Evolutionary conservation across 1,140 invertebrate species (phyloP).

Genomic region (Helicoverpa armigera): DNA sequence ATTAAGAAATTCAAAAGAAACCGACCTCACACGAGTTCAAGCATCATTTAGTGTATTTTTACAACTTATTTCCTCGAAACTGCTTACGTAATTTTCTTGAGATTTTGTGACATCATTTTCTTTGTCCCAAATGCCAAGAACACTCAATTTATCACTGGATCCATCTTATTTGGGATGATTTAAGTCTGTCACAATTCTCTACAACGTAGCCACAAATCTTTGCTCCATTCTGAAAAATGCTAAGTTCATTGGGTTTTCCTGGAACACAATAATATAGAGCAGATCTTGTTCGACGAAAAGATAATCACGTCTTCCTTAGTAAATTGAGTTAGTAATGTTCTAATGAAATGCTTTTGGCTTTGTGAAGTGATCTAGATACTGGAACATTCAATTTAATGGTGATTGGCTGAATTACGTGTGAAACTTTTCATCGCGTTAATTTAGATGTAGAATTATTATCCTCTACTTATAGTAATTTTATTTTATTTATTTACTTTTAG

Average conservation of each 20-base stretch:
- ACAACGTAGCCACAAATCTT: constrained; percentile 25
- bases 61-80: constrained; percentile 36
- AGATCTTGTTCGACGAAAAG: constrained; percentile 27
- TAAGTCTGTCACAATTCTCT: constrained; percentile 31
- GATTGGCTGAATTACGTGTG: no score
- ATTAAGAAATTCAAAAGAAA: neutral
- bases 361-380: neutral
- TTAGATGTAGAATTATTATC: no score
- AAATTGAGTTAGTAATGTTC: constrained; percentile 39
- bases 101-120: constrained; percentile 36
- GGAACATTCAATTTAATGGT: no score
- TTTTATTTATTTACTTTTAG: no score
- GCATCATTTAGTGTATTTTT: constrained; percentile 7
- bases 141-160: constrained; percentile 33
- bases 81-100: constrained; percentile 42
- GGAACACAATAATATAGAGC: constrained; percentile 32
- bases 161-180: constrained; percentile 48
- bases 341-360: neutral
- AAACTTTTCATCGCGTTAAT: no score
- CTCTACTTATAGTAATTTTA: no score
- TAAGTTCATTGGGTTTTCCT: constrained; percentile 26
- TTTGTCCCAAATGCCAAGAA: constrained; percentile 43
- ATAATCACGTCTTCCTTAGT: constrained; percentile 16
- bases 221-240: neutral
- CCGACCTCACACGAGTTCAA: neutral